Base-by-base conservation (phyloP, 2,113 vertebrate genomes). In the Pleuronectes platessa region DNA sequence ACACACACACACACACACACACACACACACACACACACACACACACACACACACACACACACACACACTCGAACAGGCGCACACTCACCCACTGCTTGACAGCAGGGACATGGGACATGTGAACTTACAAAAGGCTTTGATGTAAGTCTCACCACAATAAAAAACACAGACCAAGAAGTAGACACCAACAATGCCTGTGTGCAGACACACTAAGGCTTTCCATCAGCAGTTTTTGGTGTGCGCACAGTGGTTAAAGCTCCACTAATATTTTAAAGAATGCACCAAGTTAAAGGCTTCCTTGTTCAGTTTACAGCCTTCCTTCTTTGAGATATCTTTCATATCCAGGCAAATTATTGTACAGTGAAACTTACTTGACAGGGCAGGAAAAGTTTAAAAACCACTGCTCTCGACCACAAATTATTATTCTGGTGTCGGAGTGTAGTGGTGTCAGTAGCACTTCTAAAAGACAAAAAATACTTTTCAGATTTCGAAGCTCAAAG, bases 41-140 rank as follows among this genome's bases (percentile, higher is more conserved):
- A 27, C 26, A 27, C 26, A 27, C 26, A 27, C 27, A 27, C 27
- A 27, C 27, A 27, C 27, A 27, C 27, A 27, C 27, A 27, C 27
- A 27, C 24, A n/a, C n/a, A n/a, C n/a, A n/a, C 74, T 75, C 62
- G 67, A 83, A 89, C 83, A 90, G 84, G 82, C 81, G 81, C 74
- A 53, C 73, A 70, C 79, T 89, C 81, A 79, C 79, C 73, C 82
- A 74, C 35, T 68, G 69, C 64, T 83, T 81, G 81, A 87, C 82
- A 87, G 86, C 85, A 23, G 75, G 68, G 82, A 86, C 85, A 86
- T 42, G 78, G 87, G 82, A 88, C 85, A 88, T 84, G 83, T 82
- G 87, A 74, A 88, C 81, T 61, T 20, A 72, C 75, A 76, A 74
- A 18, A 71, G 45, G 69, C 88, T 90, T 92, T 90, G 84, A 92